These are phyloP conservation scores for Rhinella marina DNA, from an alignment of 2,797 vertebrate genomes.

Conservation along the genomic window DNA sequence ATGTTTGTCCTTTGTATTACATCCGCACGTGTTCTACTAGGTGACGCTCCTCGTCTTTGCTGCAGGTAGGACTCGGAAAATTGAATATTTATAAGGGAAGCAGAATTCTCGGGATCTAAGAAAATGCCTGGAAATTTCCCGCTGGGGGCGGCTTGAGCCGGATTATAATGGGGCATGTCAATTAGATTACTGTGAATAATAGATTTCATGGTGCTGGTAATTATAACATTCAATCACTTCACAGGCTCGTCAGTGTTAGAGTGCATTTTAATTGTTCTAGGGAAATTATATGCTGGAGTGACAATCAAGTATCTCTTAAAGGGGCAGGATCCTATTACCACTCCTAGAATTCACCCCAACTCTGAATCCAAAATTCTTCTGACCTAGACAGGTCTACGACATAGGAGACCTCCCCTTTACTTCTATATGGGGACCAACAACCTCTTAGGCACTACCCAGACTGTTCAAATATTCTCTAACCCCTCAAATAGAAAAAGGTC, in stretches of 20 bases:
- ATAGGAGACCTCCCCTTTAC: no score
- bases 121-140: background rate
- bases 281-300: conserved; percentile 1
- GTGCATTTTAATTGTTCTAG: conserved; percentile 3
- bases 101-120: background rate
- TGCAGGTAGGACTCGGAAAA: background rate
- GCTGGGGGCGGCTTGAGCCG: conserved; percentile 5
- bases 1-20: background rate
- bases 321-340: background rate
- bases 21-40: background rate
- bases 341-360: background rate
- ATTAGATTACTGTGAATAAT: conserved; percentile 27
- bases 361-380: no score
- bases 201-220: conserved; percentile 12
- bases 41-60: background rate
- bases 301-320: background rate
- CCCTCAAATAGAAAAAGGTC: no score
- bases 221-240: conserved; percentile 1
- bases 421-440: no score
- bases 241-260: conserved; percentile 8
- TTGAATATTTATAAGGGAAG: conserved; percentile 17
- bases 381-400: no score
- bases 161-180: conserved; percentile 22
- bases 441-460: no score
- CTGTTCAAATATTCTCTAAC: no score